Conservation (phyloP, 2,888 invertebrate genomes). For the Flexamia atlantica region DNA sequence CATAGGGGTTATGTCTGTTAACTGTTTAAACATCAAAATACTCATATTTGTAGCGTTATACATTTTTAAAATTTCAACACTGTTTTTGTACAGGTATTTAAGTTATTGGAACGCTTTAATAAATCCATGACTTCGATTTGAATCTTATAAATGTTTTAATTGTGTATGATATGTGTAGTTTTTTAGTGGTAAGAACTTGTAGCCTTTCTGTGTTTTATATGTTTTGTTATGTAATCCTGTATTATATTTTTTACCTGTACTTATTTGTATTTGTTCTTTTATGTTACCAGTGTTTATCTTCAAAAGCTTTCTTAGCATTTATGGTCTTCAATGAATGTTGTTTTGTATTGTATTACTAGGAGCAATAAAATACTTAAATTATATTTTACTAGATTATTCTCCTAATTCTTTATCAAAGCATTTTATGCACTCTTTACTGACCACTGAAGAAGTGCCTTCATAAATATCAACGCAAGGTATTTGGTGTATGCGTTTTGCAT, state of each 20-base stretch:
- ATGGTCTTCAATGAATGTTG: constrained; percentile 10
- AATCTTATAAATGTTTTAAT: background rate
- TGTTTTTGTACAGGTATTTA: no score
- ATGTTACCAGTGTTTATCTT: constrained; percentile 44
- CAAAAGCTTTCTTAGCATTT: constrained; percentile 46
- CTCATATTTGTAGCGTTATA: no score
- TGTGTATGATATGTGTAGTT: background rate
- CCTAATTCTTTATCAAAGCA: no score
- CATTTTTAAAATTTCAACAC: no score
- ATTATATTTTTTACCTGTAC: constrained; percentile 49
- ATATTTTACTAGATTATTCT: background rate
- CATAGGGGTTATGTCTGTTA: no score
- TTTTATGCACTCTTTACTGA: no score
- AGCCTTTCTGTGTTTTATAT: constrained; percentile 17
- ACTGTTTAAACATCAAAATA: no score
- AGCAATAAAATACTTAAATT: constrained; percentile 41
- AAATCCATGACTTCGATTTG: no score
- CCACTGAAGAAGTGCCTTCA: no score
- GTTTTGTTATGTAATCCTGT: background rate
- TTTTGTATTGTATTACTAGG: constrained; percentile 45
- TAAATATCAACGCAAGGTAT: no score
- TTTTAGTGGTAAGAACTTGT: background rate
- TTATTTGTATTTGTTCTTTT: constrained; percentile 51
- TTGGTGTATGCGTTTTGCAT: no score
- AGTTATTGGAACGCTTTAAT: no score